Percentiles rank a stretch among this genome's conserved stretches.
Conservation (phyloP, 2,888 invertebrate species). For the Ophion ellenae region DNA sequence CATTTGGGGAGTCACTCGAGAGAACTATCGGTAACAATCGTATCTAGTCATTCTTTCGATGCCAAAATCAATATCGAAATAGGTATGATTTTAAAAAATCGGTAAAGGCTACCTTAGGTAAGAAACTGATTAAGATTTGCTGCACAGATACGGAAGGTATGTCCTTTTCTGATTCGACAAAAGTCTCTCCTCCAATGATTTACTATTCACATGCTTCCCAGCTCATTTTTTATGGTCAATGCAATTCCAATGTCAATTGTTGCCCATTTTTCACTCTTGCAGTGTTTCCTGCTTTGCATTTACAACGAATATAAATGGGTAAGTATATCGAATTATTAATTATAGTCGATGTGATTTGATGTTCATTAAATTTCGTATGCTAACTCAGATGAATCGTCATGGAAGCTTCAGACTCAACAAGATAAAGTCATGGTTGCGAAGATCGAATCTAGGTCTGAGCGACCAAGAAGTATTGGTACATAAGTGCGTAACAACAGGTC, state of each 20-base stretch:
- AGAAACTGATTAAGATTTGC: neutral
- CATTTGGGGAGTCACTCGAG: slow-evolving; percentile 61
- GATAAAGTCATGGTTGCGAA: slow-evolving; percentile 68
- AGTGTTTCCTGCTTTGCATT: slow-evolving; percentile 75
- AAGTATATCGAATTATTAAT: slow-evolving; percentile 47
- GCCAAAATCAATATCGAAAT: neutral
- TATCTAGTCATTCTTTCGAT: neutral
- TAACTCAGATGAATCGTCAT: slow-evolving; percentile 71
- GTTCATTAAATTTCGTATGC: neutral
- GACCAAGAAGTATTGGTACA: slow-evolving; percentile 65
- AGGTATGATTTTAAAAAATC: neutral
- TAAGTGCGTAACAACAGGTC: slow-evolving; percentile 70
- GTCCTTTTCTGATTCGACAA: neutral
- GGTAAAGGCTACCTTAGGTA: neutral
- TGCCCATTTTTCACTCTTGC: slow-evolving; percentile 45
- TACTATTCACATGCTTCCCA: neutral
- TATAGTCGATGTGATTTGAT: slow-evolving; percentile 3
- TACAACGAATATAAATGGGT: slow-evolving; percentile 74
- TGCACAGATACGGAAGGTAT: neutral
- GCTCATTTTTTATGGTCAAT: neutral
- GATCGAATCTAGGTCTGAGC: slow-evolving; percentile 63
- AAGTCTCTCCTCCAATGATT: slow-evolving; percentile 1
- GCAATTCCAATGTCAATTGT: neutral
- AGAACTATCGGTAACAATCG: slow-evolving; percentile 67
- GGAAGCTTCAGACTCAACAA: slow-evolving; percentile 70